Conservation (phyloP, 2,797 vertebrate species). For the Botia almorhae region DNA sequence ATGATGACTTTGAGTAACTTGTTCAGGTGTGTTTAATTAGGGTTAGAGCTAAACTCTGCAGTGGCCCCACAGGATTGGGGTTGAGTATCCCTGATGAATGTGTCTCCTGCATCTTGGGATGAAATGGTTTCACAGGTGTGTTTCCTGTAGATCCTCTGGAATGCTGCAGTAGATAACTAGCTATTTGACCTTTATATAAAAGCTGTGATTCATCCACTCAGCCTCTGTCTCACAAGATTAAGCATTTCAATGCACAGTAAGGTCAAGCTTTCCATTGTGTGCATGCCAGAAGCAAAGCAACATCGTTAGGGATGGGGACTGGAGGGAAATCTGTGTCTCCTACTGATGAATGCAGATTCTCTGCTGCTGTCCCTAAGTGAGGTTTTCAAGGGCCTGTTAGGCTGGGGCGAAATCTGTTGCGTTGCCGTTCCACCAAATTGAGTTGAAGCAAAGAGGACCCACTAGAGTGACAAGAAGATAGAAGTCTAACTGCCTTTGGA, state of each 20-base stretch:
- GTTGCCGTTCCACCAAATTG: constrained; percentile 38
- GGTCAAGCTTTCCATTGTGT: constrained; percentile 55
- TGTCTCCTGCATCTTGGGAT: not conserved
- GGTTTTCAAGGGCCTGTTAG: constrained; percentile 40
- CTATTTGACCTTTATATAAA: constrained; percentile 58
- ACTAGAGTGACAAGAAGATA: constrained; percentile 46
- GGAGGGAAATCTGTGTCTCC: constrained; percentile 28
- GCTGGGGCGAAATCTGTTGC: constrained; percentile 23
- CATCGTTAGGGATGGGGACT: constrained; percentile 8
- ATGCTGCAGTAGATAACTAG: constrained; percentile 55
- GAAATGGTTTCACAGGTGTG: constrained; percentile 23
- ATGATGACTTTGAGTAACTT: too few relatives aligned
- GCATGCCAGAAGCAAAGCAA: constrained; percentile 42
- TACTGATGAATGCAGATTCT: constrained; percentile 45
- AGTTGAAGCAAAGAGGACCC: constrained; percentile 40
- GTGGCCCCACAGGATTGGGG: too few relatives aligned
- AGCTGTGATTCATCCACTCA: constrained; percentile 57
- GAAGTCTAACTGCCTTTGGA: constrained; percentile 36
- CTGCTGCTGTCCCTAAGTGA: constrained; percentile 15
- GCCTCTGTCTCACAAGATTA: constrained; percentile 56
- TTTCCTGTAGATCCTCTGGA: constrained; percentile 41
- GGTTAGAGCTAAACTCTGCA: too few relatives aligned
- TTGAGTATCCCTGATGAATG: not conserved
- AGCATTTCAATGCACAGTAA: constrained; percentile 56
- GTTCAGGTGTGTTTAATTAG: too few relatives aligned